Conservation (phyloP, 1,140 invertebrate genomes). For the Tetraneura akinire region DNA sequence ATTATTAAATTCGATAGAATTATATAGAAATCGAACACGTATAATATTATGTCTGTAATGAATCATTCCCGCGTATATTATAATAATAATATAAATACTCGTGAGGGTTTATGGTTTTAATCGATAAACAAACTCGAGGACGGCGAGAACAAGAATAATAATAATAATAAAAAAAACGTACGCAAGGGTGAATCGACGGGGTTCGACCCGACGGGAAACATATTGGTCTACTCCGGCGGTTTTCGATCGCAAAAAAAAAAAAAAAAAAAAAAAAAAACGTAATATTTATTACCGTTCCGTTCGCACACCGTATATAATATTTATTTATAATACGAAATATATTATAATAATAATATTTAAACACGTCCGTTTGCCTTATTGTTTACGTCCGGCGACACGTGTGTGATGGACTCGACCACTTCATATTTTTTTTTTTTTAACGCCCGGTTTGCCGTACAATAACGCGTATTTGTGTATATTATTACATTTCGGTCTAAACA, state of each 20-base stretch:
- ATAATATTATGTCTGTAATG: too few relatives aligned
- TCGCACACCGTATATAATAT: background rate
- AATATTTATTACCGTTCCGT: too few relatives aligned
- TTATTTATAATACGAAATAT: background rate
- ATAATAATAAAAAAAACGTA: background rate
- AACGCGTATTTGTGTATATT: too few relatives aligned
- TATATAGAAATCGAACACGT: too few relatives aligned
- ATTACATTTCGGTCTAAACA: too few relatives aligned
- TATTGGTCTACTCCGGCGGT: background rate
- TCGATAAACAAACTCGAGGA: constrained; percentile 22
- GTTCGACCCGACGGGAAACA: background rate
- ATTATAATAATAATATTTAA: too few relatives aligned
- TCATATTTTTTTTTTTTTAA: constrained; percentile 8
- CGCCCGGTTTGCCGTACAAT: background rate
- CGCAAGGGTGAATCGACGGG: background rate
- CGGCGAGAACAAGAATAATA: too few relatives aligned
- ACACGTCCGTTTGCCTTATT: background rate
- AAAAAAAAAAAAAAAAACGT: too few relatives aligned
- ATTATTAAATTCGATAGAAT: too few relatives aligned
- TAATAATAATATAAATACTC: background rate
- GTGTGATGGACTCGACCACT: constrained; percentile 1
- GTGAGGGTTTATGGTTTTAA: background rate
- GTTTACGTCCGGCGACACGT: background rate
- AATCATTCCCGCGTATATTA: background rate
- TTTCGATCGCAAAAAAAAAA: too few relatives aligned